These are phyloP conservation scores for Ctenicera cuprea DNA, from an alignment of 2,888 invertebrate genomes.

Conservation along the genomic window DNA sequence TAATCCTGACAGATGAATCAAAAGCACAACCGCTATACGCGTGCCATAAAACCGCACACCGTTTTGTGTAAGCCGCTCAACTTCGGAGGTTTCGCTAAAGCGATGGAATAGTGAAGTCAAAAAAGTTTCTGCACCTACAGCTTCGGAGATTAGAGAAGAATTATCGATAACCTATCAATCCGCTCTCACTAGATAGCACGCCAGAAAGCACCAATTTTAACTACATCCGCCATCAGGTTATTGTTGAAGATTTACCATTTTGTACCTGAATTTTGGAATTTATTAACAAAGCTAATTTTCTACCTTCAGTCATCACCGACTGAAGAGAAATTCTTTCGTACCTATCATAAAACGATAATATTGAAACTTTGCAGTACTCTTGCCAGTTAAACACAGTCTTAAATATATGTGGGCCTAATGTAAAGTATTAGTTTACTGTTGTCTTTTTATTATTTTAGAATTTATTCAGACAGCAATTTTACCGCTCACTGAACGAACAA, in stretches of 20 bases:
- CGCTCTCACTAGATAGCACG: constrained; percentile 1
- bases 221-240: neutral
- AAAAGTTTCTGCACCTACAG: constrained; percentile 33
- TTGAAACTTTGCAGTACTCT: constrained; percentile 11
- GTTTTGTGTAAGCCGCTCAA: constrained; percentile 33
- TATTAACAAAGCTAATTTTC: constrained; percentile 33
- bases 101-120: constrained; percentile 20
- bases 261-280: no score
- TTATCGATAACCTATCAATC: constrained; percentile 45
- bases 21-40: constrained; percentile 21
- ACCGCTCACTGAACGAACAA: neutral
- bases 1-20: constrained; percentile 45
- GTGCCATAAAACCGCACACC: constrained; percentile 32
- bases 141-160: constrained; percentile 38
- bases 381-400: constrained; percentile 21
- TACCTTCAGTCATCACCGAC: neutral
- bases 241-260: constrained; percentile 24
- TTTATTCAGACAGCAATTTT: constrained; percentile 6
- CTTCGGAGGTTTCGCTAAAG: neutral
- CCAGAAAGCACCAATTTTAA: constrained; percentile 18
- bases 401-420: constrained; percentile 1
- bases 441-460: constrained; percentile 2
- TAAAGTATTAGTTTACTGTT: neutral
- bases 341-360: constrained; percentile 25
- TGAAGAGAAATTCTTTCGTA: constrained; percentile 9